Percentiles rank a stretch among this genome's conserved stretches.
phyloP scores from a whole-genome alignment of 2,888 invertebrate genomes.

The Ditylenchus weischeri region DNA sequence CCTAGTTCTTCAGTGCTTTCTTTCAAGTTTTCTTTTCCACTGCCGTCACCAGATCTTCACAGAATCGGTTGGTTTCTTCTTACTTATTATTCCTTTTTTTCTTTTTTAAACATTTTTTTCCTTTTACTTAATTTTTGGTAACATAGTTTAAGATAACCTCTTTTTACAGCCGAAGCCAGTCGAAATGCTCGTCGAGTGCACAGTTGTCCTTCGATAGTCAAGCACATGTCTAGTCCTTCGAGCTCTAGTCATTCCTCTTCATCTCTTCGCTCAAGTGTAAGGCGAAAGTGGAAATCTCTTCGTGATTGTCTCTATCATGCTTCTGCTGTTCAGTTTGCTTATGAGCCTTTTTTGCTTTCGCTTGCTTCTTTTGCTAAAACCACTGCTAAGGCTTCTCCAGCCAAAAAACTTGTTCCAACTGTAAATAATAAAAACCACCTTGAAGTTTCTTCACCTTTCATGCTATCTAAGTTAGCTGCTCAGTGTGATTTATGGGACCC shows the following conservation, averaged over 20 bases:
- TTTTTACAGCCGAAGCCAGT: slow-evolving; percentile 37
- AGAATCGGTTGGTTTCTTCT: slow-evolving; percentile 11
- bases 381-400: background rate
- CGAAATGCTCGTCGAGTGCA: slow-evolving; percentile 37
- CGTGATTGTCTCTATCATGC: background rate
- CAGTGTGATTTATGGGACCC: slow-evolving; percentile 45
- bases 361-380: slow-evolving; percentile 16
- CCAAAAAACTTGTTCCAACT: background rate
- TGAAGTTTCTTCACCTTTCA: slow-evolving; percentile 47
- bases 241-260: background rate
- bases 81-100: background rate
- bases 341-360: slow-evolving; percentile 26
- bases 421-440: slow-evolving; percentile 27
- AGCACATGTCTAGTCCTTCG: background rate
- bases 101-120: background rate
- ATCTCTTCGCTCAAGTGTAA: slow-evolving; percentile 23
- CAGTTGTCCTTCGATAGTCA: slow-evolving; percentile 38
- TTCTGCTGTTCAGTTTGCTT: slow-evolving; percentile 10
- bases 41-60: slow-evolving; percentile 19
- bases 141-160: no score
- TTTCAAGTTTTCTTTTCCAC: slow-evolving; percentile 49
- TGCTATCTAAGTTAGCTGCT: slow-evolving; percentile 52
- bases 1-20: slow-evolving; percentile 52
- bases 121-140: no score
- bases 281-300: slow-evolving; percentile 13